Evolutionary conservation across 2,888 invertebrate genomes (phyloP).

Genomic region (Boloria euphrosyne): DNA sequence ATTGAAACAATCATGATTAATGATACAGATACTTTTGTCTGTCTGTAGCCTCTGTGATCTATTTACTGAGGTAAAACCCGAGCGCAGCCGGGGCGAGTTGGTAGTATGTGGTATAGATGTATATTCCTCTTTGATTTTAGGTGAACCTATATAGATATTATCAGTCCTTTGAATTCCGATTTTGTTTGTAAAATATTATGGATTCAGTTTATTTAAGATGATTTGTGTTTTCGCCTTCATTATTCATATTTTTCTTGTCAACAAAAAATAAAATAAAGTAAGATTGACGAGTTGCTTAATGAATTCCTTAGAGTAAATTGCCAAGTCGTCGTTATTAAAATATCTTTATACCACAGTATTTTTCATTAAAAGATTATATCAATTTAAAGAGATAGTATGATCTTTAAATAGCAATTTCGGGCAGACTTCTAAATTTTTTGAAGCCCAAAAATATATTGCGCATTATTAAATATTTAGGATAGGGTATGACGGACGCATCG

Average conservation of each 20-base stretch:
- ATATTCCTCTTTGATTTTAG: too few relatives aligned
- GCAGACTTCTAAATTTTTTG: too few relatives aligned
- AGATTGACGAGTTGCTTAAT: conserved; percentile 32
- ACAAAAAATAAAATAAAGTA: conserved; percentile 20
- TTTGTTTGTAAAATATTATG: conserved; percentile 18
- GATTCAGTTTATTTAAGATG: conserved; percentile 11
- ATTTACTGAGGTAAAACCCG: too few relatives aligned
- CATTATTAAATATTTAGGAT: too few relatives aligned
- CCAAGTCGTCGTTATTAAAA: conserved; percentile 3
- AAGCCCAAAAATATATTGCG: too few relatives aligned
- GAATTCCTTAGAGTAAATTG: conserved; percentile 10
- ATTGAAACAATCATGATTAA: too few relatives aligned
- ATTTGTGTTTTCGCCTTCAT: conserved; percentile 25
- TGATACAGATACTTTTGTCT: too few relatives aligned
- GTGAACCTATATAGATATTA: background rate
- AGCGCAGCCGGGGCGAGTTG: too few relatives aligned
- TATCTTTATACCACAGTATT: background rate
- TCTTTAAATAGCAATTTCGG: too few relatives aligned
- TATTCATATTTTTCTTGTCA: conserved; percentile 27
- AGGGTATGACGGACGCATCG: too few relatives aligned
- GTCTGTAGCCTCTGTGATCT: too few relatives aligned
- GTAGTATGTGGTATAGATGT: too few relatives aligned
- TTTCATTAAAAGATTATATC: background rate
- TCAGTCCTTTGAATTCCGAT: conserved; percentile 2
- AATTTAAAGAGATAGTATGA: background rate